These are phyloP conservation scores for western clawed frog (Xenopus tropicalis) DNA, from an alignment of 2,113 vertebrate species.

Conservation along the genomic window DNA sequence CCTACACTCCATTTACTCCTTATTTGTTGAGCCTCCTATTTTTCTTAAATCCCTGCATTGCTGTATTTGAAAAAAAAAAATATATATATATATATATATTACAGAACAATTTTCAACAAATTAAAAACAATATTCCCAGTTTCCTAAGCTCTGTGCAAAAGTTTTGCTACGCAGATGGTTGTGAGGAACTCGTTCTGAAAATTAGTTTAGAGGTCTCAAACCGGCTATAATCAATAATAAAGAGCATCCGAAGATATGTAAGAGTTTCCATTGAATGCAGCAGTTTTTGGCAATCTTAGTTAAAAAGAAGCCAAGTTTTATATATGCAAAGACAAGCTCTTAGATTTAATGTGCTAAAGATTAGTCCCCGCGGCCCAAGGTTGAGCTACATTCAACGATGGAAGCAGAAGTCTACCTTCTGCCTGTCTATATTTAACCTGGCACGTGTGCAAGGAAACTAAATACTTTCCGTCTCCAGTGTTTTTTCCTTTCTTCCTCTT, in stretches of 20 bases:
- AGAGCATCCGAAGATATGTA: slow-evolving; percentile 43
- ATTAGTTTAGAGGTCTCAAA: slow-evolving; percentile 56
- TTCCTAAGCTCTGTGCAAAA: slow-evolving; percentile 55
- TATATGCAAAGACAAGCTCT: slow-evolving; percentile 39
- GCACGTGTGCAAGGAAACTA: slow-evolving; percentile 48
- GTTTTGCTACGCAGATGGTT: slow-evolving; percentile 48
- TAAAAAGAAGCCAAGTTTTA: slow-evolving; percentile 45
- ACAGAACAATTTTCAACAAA: slow-evolving; percentile 28
- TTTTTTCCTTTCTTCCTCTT: slow-evolving; percentile 52
- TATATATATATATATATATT: too few relatives aligned
- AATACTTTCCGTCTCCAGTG: slow-evolving; percentile 54
- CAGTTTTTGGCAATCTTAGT: slow-evolving; percentile 49
- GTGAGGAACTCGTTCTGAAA: slow-evolving; percentile 54
- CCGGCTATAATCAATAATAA: slow-evolving; percentile 54
- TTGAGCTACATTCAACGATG: slow-evolving; percentile 50
- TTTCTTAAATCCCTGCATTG: neutral
- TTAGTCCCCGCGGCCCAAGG: slow-evolving; percentile 51
- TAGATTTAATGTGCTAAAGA: slow-evolving; percentile 55
- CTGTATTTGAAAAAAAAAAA: neutral
- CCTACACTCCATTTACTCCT: too few relatives aligned
- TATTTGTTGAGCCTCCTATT: neutral
- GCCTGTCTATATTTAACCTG: slow-evolving; percentile 54
- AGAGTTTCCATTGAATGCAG: slow-evolving; percentile 48
- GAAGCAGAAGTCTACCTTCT: slow-evolving; percentile 56
- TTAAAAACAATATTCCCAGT: slow-evolving; percentile 49